Percentiles rank a stretch among this genome's conserved stretches.
phyloP scores from a whole-genome alignment of 1,140 invertebrate species.

The Macrocentrus cingulum region DNA sequence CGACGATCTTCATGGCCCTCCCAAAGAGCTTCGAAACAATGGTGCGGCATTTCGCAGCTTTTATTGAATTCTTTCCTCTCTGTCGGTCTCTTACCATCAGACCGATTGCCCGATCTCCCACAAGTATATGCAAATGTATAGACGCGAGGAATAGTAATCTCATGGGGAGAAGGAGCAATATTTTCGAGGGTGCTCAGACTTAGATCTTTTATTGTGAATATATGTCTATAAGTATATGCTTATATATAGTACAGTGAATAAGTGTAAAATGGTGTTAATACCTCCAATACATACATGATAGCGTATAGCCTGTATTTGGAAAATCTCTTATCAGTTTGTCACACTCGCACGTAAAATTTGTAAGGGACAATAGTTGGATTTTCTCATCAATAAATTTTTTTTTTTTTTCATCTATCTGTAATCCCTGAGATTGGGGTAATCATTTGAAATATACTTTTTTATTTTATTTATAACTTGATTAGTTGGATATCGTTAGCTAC shows the following conservation, averaged over 20 bases:
- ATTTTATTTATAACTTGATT: too few species aligned
- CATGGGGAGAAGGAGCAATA: constrained; percentile 24
- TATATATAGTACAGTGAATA: too few species aligned
- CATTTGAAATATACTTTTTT: too few species aligned
- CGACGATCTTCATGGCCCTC: constrained; percentile 1
- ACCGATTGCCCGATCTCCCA: neutral
- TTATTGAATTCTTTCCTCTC: constrained; percentile 48
- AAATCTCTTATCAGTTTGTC: constrained; percentile 1
- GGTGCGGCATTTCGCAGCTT: constrained; percentile 30
- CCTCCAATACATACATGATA: neutral
- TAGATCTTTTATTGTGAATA: too few species aligned
- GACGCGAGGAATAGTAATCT: constrained; percentile 41
- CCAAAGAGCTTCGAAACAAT: constrained; percentile 39
- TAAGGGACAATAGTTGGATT: neutral
- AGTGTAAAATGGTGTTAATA: neutral
- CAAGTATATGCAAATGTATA: constrained; percentile 46
- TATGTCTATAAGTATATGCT: too few species aligned
- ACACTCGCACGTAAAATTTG: neutral
- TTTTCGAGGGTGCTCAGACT: neutral
- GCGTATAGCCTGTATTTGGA: neutral
- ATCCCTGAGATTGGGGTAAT: too few species aligned
- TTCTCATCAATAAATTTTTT: neutral
- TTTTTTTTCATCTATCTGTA: neutral
- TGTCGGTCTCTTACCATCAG: neutral
- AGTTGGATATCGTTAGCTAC: too few species aligned